phyloP scores from a whole-genome alignment of 2,888 invertebrate genomes.

The Pterostichus niger region DNA sequence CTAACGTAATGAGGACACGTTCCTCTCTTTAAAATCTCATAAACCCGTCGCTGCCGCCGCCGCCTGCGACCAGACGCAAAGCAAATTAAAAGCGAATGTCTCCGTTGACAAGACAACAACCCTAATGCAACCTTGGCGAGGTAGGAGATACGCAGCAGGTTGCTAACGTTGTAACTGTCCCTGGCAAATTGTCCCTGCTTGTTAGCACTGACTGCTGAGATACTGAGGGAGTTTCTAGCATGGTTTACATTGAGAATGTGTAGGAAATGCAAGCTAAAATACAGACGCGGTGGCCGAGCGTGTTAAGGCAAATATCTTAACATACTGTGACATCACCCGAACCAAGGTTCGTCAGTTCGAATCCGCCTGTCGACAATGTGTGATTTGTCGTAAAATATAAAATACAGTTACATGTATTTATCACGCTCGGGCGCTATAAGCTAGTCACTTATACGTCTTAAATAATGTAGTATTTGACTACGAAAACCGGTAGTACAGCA shows the following conservation, averaged over 20 bases:
- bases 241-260: background rate
- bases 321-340: too few species aligned
- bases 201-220: slow-evolving; percentile 29
- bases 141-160: background rate
- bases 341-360: too few species aligned
- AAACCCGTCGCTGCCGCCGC: slow-evolving; percentile 42
- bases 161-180: slow-evolving; percentile 5
- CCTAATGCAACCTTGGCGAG: slow-evolving; percentile 40
- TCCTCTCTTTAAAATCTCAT: slow-evolving; percentile 65
- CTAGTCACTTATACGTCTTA: too few species aligned
- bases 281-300: too few species aligned
- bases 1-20: slow-evolving; percentile 66
- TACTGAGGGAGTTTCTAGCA: slow-evolving; percentile 12
- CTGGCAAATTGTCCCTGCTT: slow-evolving; percentile 59
- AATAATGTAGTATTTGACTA: too few species aligned
- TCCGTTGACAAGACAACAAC: slow-evolving; percentile 64
- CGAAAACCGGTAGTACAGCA: too few species aligned
- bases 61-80: slow-evolving; percentile 49
- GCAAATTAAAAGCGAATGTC: slow-evolving; percentile 64
- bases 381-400: too few species aligned
- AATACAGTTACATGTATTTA: too few species aligned
- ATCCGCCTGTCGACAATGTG: too few species aligned
- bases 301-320: too few species aligned
- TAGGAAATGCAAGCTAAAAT: too few species aligned
- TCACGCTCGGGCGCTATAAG: too few species aligned